phyloP scores from a whole-genome alignment of 2,113 vertebrate species.

The Bubo bubo region DNA sequence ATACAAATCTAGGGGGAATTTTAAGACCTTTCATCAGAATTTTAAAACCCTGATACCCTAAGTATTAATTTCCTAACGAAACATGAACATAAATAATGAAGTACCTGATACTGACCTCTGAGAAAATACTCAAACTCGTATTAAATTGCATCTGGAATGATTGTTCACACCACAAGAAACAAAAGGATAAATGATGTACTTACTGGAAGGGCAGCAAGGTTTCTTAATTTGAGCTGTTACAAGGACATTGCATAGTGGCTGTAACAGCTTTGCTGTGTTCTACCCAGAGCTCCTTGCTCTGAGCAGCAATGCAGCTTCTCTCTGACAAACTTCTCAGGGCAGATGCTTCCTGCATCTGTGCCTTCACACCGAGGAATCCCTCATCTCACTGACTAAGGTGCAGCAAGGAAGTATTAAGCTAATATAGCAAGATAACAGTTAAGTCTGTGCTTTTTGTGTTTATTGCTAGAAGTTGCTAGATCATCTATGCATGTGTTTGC shows the following conservation, averaged over 20 bases:
- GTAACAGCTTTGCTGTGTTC: not conserved
- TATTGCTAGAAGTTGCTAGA: not conserved
- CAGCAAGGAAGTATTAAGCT: not conserved
- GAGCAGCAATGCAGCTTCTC: not conserved
- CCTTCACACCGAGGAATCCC: not conserved
- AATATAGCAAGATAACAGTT: not conserved
- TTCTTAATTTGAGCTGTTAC: not conserved
- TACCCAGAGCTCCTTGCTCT: not conserved
- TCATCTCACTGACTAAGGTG: not conserved
- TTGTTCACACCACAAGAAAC: not conserved
- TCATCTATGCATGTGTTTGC: not conserved
- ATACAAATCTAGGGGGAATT: slow-evolving; percentile 6
- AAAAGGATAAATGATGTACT: not conserved
- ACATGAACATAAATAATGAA: not conserved
- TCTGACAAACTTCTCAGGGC: too few relatives aligned
- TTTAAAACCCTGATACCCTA: not conserved
- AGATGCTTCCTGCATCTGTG: not conserved
- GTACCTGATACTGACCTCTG: not conserved
- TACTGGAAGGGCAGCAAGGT: not conserved
- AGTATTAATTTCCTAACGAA: not conserved
- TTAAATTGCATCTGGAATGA: not conserved
- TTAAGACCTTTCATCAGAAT: not conserved
- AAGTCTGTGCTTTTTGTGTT: not conserved
- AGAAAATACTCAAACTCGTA: not conserved
- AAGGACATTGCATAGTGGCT: not conserved